Evolutionary conservation across 2,888 invertebrate species (phyloP), one percentile per base, ranked within the genome.

Genomic region (Dryadula phaetusa): DNA sequence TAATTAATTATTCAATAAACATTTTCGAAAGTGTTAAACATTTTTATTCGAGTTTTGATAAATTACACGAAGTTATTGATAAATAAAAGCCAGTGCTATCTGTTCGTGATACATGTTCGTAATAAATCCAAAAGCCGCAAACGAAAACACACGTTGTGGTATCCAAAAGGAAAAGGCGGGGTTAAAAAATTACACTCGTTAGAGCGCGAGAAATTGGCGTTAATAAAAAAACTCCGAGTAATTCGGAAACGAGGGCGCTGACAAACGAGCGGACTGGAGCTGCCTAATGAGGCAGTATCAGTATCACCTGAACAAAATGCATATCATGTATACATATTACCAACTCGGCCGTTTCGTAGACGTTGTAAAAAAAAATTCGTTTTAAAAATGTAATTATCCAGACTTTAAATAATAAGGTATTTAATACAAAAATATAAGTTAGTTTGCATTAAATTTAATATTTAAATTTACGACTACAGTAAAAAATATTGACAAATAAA

Each of bases 161-260:
- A 73, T 68, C 71, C 71, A 75, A 74, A 73, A 77, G 70, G 65
- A 73, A 76, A 70, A 75, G 69, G 66, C 71, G 67, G 72, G 63
- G 73, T 72, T 74, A 82, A 88, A 87, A 90, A 90, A 88, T 89
- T 81, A 80, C 84, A 72, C 82, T 88, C 89, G 84, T 90, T 88
- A 85, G 82, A 74, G 79, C 76, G 76, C 78, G 82, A 85, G 84
- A 82, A 86, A 88, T 88, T 87, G 88, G 87, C 85, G 86, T 87
- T 89, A 88, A 89, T 90, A 91, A 90, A 89, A 56, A 86, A 77
- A 79, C 75, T 71, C 76, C 79, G 75, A 79, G 83, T 85, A 84
- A 83, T 85, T 83, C 81, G 77, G 82, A 77, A 79, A 77, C 74
- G 75, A 80, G 84, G 86, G 85, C 79, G 82, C 80, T 90, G 88